A percentile compares a stretch with the other conserved stretches of the same genome.
Conservation (phyloP, 2,113 vertebrate species). For the Mastomys coucha region DNA sequence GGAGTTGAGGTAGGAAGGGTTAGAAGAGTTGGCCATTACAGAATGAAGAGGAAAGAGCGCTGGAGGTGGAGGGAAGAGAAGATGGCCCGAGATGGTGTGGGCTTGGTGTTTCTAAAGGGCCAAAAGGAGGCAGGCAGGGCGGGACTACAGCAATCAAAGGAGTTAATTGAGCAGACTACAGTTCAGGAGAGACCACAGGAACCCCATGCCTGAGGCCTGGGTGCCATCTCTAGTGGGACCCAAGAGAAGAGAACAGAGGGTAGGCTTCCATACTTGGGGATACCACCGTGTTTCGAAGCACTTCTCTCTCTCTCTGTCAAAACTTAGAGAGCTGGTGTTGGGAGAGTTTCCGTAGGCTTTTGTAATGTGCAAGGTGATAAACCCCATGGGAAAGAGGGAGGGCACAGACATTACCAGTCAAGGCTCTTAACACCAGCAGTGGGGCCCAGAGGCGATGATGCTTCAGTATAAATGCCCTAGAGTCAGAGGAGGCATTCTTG, state of each 20-base stretch:
- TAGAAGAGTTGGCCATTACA: not conserved
- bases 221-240: not conserved
- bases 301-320: not conserved
- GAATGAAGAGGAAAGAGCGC: not conserved
- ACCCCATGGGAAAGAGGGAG: not conserved
- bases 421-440: not conserved
- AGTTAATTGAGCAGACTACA: not conserved
- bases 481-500: rapidly evolving
- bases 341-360: not conserved
- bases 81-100: not conserved
- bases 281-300: not conserved
- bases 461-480: not conserved
- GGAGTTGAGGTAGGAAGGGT: not conserved
- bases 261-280: rapidly evolving
- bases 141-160: not conserved
- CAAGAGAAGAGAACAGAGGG: not conserved
- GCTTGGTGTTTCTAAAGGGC: not conserved
- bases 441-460: not conserved
- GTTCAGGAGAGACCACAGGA: not conserved
- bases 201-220: not conserved
- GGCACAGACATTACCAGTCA: not conserved
- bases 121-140: not conserved
- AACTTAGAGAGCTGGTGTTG: not conserved
- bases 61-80: not conserved
- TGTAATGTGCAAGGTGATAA: not conserved